These are phyloP conservation scores for Neoaliturus tenellus DNA, from an alignment of 2,888 invertebrate genomes.

Conservation along the genomic window DNA sequence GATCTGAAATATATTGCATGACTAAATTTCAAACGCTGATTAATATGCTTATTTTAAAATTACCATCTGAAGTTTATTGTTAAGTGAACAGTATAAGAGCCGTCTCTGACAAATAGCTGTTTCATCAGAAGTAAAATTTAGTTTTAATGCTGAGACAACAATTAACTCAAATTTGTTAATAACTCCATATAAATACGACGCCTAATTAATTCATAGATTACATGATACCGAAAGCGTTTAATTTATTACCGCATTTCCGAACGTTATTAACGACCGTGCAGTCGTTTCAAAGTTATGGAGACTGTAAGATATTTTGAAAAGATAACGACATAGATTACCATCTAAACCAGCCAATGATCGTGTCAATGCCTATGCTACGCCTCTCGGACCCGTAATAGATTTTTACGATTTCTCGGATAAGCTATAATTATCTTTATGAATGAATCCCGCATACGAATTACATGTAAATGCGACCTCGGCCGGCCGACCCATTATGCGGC, in stretches of 20 bases:
- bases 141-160: no score
- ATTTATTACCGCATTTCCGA: not conserved
- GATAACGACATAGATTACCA: conserved; percentile 46
- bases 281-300: conserved; percentile 5
- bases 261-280: not conserved
- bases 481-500: conserved; percentile 20
- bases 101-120: no score
- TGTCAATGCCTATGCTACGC: conserved; percentile 44
- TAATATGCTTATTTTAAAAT: no score
- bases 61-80: no score
- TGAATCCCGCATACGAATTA: conserved; percentile 49
- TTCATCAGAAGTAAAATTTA: no score
- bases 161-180: no score
- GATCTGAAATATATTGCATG: no score
- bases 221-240: not conserved
- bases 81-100: no score
- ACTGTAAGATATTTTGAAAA: conserved; percentile 32
- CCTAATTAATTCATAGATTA: not conserved
- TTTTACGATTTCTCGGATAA: conserved; percentile 53
- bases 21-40: no score
- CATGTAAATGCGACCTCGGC: conserved; percentile 39
- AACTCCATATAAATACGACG: no score
- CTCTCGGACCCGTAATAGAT: conserved; percentile 52
- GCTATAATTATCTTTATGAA: conserved; percentile 51
- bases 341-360: conserved; percentile 49